Evolutionary conservation across 2,888 invertebrate genomes (phyloP), one percentile per base, ranked within the genome.

Genomic region (Dysmachus trigonus): DNA sequence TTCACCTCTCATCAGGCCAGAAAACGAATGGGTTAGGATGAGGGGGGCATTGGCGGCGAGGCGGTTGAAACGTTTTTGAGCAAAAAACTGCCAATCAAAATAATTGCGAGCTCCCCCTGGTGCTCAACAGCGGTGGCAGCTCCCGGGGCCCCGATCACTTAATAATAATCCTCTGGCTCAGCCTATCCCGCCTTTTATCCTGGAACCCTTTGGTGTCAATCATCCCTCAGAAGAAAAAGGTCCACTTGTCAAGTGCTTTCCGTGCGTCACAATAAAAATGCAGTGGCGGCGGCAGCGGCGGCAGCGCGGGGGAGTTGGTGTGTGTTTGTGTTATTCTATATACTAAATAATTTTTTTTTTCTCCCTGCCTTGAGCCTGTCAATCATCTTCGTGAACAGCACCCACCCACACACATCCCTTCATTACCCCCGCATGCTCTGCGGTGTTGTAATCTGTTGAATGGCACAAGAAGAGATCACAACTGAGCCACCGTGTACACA

Each of bases 391-490:
- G 62, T 62, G 33, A 82, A 62, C 81, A 82, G 53, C 81, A 82
- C 62, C 81, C 53, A 82, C 82, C 38, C 38, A 41, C 38, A 41
- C n/a, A n/a, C n/a, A 31, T 35, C 82, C n/a, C 33, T 51, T 31
- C 41, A n/a, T 30, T 18, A 22, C 79, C 30, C 53, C 53, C 83
- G 41, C 38, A 35, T 72, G 41, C 51, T 83, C 38, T 83, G 83
- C 31, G 83, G 83, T 83, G 83, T 83, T 83, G 83, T 83, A 83
- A 83, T 83, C 83, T 83, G 83, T 83, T 83, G 83, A 83, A 83
- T 83, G 27, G 72, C 83, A 71, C 22, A 41, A 83, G 72, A 83
- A 38, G 38, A 35, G 83, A 72, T 72, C 41, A 27, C 83, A 72
- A 83, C 72, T 83, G 72, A 51, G 41, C 81, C 53, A 53, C 33